Evolutionary conservation across 1,140 invertebrate genomes (phyloP).

Genomic region (Phenacoccus solenopsis): DNA sequence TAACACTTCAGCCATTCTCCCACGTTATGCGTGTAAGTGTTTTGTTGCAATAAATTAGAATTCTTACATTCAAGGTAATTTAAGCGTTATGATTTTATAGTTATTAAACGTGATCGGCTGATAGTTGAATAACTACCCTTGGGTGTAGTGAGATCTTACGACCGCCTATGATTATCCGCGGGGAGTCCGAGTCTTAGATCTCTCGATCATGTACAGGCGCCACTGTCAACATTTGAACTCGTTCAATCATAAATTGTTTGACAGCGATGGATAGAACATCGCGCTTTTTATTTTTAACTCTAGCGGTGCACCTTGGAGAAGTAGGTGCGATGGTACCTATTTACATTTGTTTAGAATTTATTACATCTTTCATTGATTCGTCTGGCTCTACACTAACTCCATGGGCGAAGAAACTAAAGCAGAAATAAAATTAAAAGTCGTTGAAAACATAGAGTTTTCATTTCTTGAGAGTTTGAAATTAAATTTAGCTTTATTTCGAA

Average conservation of each 20-base stretch:
- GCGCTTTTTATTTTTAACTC: too few relatives aligned
- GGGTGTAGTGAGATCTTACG: background rate
- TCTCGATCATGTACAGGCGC: background rate
- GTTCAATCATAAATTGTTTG: background rate
- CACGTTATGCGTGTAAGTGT: background rate
- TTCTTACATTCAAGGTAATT: background rate
- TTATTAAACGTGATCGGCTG: background rate
- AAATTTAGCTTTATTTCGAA: too few relatives aligned
- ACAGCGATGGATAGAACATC: background rate
- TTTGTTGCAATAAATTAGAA: background rate
- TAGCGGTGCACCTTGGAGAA: too few relatives aligned
- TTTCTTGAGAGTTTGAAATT: too few relatives aligned
- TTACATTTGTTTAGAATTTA: too few relatives aligned
- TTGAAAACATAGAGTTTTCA: too few relatives aligned
- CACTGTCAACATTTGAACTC: conserved; percentile 1
- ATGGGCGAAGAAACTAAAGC: too few relatives aligned
- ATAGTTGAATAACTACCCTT: background rate
- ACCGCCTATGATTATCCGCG: background rate
- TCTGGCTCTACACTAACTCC: too few relatives aligned
- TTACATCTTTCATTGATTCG: too few relatives aligned
- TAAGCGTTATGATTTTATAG: background rate
- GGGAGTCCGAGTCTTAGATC: background rate
- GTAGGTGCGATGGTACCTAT: too few relatives aligned
- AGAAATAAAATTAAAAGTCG: too few relatives aligned
- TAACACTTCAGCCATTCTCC: too few relatives aligned